These are phyloP conservation scores for Disparrhopalites patrizii DNA, from an alignment of 2,888 invertebrate species.

Conservation along the genomic window DNA sequence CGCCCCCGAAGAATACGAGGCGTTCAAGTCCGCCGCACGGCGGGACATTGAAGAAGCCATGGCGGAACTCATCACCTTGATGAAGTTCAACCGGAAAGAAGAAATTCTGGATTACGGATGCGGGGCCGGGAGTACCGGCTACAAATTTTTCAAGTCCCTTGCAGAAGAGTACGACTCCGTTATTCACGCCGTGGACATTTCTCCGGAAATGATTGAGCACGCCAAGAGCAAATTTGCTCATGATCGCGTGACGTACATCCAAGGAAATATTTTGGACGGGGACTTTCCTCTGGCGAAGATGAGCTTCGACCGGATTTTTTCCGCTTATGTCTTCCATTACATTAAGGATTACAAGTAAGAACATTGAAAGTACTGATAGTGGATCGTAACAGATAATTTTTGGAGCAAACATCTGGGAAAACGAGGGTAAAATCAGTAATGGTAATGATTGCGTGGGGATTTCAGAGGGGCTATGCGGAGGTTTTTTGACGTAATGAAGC, in stretches of 20 bases:
- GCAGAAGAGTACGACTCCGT: constrained; percentile 29
- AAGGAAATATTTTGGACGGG: constrained; percentile 28
- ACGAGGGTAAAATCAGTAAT: no score
- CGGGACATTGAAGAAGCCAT: constrained; percentile 36
- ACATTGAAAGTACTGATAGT: no score
- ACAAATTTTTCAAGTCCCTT: constrained; percentile 31
- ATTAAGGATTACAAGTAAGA: constrained; percentile 32
- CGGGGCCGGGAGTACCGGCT: constrained; percentile 40
- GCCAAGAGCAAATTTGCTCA: constrained; percentile 33
- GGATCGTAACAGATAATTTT: background rate
- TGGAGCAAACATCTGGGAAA: background rate
- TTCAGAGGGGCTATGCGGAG: constrained; percentile 28
- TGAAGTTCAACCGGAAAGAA: constrained; percentile 28
- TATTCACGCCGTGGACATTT: constrained; percentile 38
- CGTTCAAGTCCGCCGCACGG: constrained; percentile 34
- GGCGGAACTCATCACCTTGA: constrained; percentile 28
- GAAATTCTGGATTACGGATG: constrained; percentile 41
- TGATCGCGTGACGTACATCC: constrained; percentile 25
- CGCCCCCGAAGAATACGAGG: constrained; percentile 35
- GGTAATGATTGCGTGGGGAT: no score
- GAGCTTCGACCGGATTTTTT: constrained; percentile 39
- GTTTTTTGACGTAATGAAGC: constrained; percentile 29
- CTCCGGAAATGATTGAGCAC: constrained; percentile 38
- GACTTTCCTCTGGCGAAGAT: constrained; percentile 33
- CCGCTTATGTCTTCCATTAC: constrained; percentile 42